These are phyloP conservation scores for Cephus cinctus DNA, from an alignment of 1,140 invertebrate species.

Conservation along the genomic window DNA sequence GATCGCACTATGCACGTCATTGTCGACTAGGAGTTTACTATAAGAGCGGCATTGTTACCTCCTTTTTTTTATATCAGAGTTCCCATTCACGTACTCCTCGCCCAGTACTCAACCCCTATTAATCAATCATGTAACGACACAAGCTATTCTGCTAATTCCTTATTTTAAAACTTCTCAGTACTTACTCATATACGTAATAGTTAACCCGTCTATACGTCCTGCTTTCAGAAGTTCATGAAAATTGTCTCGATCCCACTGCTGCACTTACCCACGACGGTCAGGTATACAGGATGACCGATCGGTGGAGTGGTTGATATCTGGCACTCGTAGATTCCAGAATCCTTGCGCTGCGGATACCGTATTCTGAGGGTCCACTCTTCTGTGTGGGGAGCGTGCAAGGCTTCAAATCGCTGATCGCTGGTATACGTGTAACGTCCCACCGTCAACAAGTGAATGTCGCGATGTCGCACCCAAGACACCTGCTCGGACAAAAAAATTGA, in stretches of 20 bases:
- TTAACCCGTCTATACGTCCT: too few species aligned
- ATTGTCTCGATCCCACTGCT: neutral
- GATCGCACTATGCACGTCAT: too few species aligned
- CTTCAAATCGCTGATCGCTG: slow-evolving; percentile 79
- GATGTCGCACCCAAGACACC: slow-evolving; percentile 88
- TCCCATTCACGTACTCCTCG: too few species aligned
- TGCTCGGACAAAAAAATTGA: slow-evolving; percentile 50
- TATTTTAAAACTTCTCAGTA: too few species aligned
- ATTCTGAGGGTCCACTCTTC: slow-evolving; percentile 78
- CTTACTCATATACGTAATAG: too few species aligned
- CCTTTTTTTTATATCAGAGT: too few species aligned
- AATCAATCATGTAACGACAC: too few species aligned
- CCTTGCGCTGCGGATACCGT: slow-evolving; percentile 72
- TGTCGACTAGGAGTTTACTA: too few species aligned
- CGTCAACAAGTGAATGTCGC: slow-evolving; percentile 82
- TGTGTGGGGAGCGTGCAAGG: slow-evolving; percentile 71
- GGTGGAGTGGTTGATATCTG: slow-evolving; percentile 86
- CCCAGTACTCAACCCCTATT: too few species aligned
- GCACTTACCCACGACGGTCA: slow-evolving; percentile 79
- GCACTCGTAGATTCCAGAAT: slow-evolving; percentile 83
- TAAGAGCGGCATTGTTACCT: too few species aligned
- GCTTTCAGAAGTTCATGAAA: neutral
- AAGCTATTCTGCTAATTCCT: too few species aligned
- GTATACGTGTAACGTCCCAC: slow-evolving; percentile 85
- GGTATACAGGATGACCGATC: slow-evolving; percentile 72